phyloP scores from a whole-genome alignment of 1,140 invertebrate genomes.

The Acromyrmex heyeri region DNA sequence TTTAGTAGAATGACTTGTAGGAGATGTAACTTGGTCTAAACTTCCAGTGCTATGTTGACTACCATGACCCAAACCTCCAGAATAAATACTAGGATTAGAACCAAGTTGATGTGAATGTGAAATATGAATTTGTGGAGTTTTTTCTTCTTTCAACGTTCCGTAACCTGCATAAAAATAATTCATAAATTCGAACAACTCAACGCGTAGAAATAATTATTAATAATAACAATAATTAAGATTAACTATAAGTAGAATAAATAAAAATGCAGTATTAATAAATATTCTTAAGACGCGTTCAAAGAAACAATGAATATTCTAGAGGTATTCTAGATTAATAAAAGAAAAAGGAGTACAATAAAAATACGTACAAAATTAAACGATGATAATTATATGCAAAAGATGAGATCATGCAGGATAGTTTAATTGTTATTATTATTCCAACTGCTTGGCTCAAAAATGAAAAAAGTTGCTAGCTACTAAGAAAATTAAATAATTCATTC shows the following conservation, averaged over 20 bases:
- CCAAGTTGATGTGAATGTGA: conserved; percentile 86
- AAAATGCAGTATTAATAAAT: conserved; percentile 9
- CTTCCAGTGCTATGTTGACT: conserved; percentile 86
- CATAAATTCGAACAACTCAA: conserved; percentile 21
- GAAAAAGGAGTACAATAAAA: conserved; percentile 2
- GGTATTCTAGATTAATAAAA: conserved; percentile 18
- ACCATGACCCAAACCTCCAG: conserved; percentile 84
- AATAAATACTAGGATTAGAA: conserved; percentile 89
- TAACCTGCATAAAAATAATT: conserved; percentile 87
- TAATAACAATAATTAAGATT: neutral
- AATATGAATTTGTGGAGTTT: conserved; percentile 84
- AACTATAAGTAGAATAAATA: conserved; percentile 18
- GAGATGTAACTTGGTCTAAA: conserved; percentile 83
- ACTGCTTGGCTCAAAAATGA: neutral
- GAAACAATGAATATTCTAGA: neutral
- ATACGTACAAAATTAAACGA: neutral
- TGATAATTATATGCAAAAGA: conserved; percentile 22
- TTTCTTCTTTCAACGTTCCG: conserved; percentile 91
- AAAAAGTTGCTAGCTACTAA: conserved; percentile 34
- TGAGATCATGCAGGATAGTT: conserved; percentile 12
- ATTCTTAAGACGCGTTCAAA: neutral
- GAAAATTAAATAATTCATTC: conserved; percentile 29
- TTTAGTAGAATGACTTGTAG: conserved; percentile 81
- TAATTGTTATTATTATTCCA: conserved; percentile 13
- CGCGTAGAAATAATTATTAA: neutral